phyloP scores from a whole-genome alignment of 1,140 invertebrate genomes.

The Drosophila dunni region DNA sequence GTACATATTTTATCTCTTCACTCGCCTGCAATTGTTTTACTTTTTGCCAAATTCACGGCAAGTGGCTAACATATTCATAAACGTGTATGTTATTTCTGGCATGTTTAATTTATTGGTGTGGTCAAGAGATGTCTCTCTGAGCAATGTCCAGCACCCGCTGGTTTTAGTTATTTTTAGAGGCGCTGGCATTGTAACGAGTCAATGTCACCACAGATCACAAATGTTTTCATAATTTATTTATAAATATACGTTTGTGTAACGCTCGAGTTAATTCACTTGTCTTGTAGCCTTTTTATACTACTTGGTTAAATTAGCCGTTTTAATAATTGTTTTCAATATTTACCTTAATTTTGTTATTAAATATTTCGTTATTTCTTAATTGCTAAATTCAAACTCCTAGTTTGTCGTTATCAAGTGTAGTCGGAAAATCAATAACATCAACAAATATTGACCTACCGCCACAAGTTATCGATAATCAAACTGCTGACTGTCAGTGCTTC shows the following conservation, averaged over 20 bases:
- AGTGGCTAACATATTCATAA: constrained; percentile 12
- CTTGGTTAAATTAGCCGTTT: not conserved
- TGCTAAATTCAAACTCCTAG: constrained; percentile 69
- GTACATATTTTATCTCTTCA: not conserved
- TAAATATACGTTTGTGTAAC: constrained; percentile 44
- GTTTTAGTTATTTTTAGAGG: constrained; percentile 64
- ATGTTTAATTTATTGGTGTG: constrained; percentile 17
- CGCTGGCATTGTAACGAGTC: constrained; percentile 69
- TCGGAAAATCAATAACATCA: constrained; percentile 53
- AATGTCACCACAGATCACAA: constrained; percentile 60
- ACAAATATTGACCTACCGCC: constrained; percentile 22
- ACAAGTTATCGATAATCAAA: constrained; percentile 20
- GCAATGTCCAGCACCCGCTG: constrained; percentile 42
- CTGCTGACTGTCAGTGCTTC: not conserved
- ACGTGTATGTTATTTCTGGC: not conserved
- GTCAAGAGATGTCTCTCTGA: constrained; percentile 29
- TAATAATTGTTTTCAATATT: constrained; percentile 1
- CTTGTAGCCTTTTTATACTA: not conserved
- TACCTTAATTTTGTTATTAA: constrained; percentile 40
- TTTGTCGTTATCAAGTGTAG: constrained; percentile 68
- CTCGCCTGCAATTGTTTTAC: constrained; percentile 6
- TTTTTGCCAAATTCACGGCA: constrained; percentile 11
- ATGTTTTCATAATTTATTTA: constrained; percentile 72
- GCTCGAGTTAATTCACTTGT: constrained; percentile 9
- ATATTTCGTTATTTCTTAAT: constrained; percentile 56